Base-by-base conservation (phyloP, 37 sponge, comb jelly and placozoan genomes). In the Lycopodina hypogea region DNA sequence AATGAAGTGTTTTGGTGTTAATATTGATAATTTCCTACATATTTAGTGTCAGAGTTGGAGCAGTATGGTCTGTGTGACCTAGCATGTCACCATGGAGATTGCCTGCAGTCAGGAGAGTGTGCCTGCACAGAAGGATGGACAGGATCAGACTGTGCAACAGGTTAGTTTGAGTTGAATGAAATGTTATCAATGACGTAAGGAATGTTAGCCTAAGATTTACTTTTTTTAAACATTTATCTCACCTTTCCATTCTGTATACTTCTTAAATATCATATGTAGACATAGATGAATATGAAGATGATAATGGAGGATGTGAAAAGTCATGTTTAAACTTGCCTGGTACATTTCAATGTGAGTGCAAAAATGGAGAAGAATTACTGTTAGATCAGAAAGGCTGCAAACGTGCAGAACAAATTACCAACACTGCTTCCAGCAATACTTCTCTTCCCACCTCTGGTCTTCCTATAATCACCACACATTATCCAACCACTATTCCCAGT, bases 121-220 rank as follows among this genome's bases (percentile, higher is more conserved):
- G 22, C 79, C 34, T 78, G 79, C 50, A 42, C 24, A 6, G 6
- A 28, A n/a, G 79, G 79, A 23, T 78, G 79, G 79, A 66, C 23
- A 35, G 79, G 79, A 33, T 22, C 1, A 28, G 30, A 41, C 0
- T 78, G 79, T 34, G 37, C 64, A 42, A 35, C 11, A 68, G 68
- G 68, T 78, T 2, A 38, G 56, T 17, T 1, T 18, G 18, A 36
- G n/a, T n/a, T 17, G 12, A 59, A 3, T 28, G 28, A 3, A 6
- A 59, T 26, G n/a, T 17, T 59, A 17, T 59, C 4, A n/a, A n/a
- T n/a, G n/a, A n/a, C n/a, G n/a, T n/a, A n/a, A n/a, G n/a, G n/a
- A n/a, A n/a, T n/a, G n/a, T n/a, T n/a, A n/a, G n/a, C n/a, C n/a
- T n/a, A n/a, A n/a, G n/a, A n/a, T n/a, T n/a, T n/a, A n/a, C n/a